Evolutionary conservation across 2,113 vertebrate genomes (phyloP), one percentile per base, ranked within the genome.

Genomic region (Pelodiscus sinensis): DNA sequence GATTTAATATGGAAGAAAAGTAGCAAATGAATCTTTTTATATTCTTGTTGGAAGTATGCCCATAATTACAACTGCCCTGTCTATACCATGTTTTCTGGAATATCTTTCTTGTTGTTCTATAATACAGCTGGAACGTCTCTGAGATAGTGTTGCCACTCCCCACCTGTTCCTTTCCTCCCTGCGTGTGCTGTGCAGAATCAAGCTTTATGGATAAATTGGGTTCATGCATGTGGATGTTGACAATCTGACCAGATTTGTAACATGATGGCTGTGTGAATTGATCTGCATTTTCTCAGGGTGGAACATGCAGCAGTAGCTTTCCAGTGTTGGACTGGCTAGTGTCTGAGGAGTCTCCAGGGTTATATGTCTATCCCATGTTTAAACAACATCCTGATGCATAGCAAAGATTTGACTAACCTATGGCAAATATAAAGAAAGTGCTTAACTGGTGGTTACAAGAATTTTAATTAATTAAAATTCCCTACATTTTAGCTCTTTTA

Each of bases 321-420:
- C 79, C 79, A 9, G 0, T 90, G 56, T 9, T 82, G 1, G 86
- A 84, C 10, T 86, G 81, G 92, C 91, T 54, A 89, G 22, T 0
- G 93, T 87, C 84, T 94, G 95, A 90, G 91, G 29, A n/a, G 52
- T 92, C 94, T 89, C 85, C 95, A 92, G 79, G 38, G 52, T 54
- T 84, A 81, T 92, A 71, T 58, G 24, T 92, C 79, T 1, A 21
- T 77, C 84, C 65, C 24, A 13, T 94, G 93, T 94, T 94, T 81
- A 85, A 65, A 83, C 27, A 71, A 29, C 55, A 88, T 94, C 78
- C 44, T 94, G 55, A 83, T 79, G 58, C 51, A 27, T 81, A 5
- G 55, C 38, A 31, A 91, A 56, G 55, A 55, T 90, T 91, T 92
- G 44, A 90, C 31, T 90, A 93, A 73, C n/a, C 6, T 71, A 68